These are phyloP conservation scores for Tetrapedia diversipes DNA, from an alignment of 2,888 invertebrate genomes.

Conservation along the genomic window DNA sequence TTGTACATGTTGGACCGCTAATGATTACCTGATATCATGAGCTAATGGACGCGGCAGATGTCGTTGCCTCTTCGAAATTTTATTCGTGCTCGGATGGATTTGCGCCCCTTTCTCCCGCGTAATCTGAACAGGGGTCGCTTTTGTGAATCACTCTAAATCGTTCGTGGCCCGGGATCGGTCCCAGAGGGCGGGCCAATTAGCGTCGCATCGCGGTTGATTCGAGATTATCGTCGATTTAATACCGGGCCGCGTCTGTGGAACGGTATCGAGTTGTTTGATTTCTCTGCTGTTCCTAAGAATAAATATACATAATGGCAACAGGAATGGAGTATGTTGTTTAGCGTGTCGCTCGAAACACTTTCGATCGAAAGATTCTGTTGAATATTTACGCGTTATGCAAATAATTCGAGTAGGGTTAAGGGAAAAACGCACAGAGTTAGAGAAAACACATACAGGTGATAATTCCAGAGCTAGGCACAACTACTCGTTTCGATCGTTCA, in stretches of 20 bases:
- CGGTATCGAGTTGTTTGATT: no score
- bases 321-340: no score
- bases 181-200: constrained; percentile 33
- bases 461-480: no score
- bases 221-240: constrained; percentile 32
- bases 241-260: not conserved
- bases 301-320: no score
- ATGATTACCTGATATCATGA: constrained; percentile 66
- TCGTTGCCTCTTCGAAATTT: constrained; percentile 52
- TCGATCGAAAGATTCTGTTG: no score
- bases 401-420: no score
- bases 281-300: no score
- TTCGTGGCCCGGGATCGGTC: not conserved
- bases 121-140: not conserved
- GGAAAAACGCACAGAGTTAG: no score
- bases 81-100: constrained; percentile 29
- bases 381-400: no score
- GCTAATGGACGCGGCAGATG: constrained; percentile 64
- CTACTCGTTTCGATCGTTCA: no score
- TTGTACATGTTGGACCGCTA: constrained; percentile 62
- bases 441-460: no score
- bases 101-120: not conserved
- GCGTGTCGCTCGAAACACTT: not conserved
- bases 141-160: constrained; percentile 21
- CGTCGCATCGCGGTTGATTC: constrained; percentile 10